A percentile compares a stretch with the other conserved stretches of the same genome.
Evolutionary conservation across 2,888 invertebrate genomes (phyloP).

Genomic region (Lasioglossum marginatum): DNA sequence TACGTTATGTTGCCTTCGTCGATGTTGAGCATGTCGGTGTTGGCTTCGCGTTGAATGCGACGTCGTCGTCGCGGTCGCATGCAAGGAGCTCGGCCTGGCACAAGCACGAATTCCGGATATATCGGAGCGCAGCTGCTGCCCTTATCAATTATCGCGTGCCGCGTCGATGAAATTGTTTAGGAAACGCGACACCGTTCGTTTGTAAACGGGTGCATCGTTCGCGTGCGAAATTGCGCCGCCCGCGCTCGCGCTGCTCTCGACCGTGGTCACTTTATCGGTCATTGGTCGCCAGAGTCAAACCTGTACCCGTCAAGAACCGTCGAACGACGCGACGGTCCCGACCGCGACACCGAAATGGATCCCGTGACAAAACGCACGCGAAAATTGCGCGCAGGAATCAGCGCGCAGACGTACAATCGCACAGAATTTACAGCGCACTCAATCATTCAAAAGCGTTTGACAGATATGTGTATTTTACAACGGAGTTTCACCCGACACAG

Average conservation of each 20-base stretch:
- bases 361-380: not conserved
- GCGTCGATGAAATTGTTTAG: conserved; percentile 10
- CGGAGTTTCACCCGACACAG: not conserved
- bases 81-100: conserved; percentile 4
- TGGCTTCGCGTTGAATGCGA: conserved; percentile 20
- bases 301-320: not conserved
- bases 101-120: conserved; percentile 21
- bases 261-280: not conserved
- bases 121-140: not conserved
- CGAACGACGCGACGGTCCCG: not conserved
- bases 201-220: conserved; percentile 4
- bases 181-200: not conserved
- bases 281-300: not conserved
- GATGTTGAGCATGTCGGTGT: not conserved
- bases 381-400: not conserved
- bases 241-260: not conserved
- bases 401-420: not conserved
- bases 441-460: not conserved
- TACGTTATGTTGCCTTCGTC: not conserved
- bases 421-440: not conserved
- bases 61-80: conserved; percentile 4
- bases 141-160: conserved; percentile 15
- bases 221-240: not conserved
- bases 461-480: not conserved
- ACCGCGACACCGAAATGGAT: not conserved